Evolutionary conservation across 2,113 vertebrate genomes (phyloP).

Genomic region (Cyphomyrus plagiostoma): DNA sequence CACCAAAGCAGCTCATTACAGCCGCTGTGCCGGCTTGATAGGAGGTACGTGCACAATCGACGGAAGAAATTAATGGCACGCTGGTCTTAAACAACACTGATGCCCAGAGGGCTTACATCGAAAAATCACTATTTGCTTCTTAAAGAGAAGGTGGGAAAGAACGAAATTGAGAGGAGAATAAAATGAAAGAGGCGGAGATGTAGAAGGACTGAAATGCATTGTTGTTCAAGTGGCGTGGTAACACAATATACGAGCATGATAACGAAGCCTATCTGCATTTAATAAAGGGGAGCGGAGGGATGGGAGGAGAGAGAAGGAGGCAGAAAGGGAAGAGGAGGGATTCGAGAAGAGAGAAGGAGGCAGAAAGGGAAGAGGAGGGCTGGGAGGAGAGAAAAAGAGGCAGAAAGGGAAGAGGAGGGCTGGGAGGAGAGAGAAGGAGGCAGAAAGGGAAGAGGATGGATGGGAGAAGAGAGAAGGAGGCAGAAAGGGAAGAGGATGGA

Average conservation of each 20-base stretch:
- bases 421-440: too few species aligned
- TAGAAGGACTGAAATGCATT: not conserved
- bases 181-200: not conserved
- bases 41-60: not conserved
- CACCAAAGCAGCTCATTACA: not conserved
- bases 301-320: not conserved
- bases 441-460: not conserved
- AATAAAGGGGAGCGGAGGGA: not conserved
- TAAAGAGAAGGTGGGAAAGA: not conserved
- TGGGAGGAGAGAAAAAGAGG: too few species aligned
- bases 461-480: not conserved
- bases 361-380: not conserved
- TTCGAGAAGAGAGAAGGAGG: too few species aligned
- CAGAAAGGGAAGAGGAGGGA: not conserved
- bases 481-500: not conserved
- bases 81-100: not conserved
- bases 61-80: not conserved
- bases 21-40: not conserved
- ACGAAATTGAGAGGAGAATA: not conserved
- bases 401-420: not conserved
- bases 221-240: not conserved
- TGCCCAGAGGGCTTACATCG: not conserved
- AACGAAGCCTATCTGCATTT: not conserved
- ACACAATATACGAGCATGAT: not conserved
- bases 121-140: not conserved